phyloP scores from a whole-genome alignment of 2,888 invertebrate genomes.

The Agapostemon virescens region DNA sequence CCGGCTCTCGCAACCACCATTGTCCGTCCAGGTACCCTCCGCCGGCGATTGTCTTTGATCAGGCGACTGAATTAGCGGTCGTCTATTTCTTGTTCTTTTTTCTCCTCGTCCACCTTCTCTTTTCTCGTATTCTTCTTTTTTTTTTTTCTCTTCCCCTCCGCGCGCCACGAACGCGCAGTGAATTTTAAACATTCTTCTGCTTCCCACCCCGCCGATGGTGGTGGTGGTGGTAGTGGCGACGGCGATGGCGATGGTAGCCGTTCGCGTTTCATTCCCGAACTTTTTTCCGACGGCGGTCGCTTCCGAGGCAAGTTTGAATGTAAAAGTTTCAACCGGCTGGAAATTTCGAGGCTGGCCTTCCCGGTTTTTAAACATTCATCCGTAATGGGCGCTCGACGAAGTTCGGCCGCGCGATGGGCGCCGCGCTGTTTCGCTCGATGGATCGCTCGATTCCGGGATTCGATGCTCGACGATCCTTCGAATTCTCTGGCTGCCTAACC shows the following conservation, averaged over 20 bases:
- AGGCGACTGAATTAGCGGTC: conserved; percentile 42
- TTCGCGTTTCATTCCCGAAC: conserved; percentile 4
- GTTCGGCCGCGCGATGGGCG: conserved; percentile 10
- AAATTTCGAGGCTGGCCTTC: conserved; percentile 8
- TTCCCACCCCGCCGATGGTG: neutral
- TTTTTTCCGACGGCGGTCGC: conserved; percentile 16
- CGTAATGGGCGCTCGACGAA: neutral
- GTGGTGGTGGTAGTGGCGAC: neutral
- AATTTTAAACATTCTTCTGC: conserved; percentile 8
- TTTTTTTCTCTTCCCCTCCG: conserved; percentile 5
- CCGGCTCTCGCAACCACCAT: conserved; percentile 31
- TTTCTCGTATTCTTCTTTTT: too few relatives aligned
- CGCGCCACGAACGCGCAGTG: neutral
- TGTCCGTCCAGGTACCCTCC: conserved; percentile 43
- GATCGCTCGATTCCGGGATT: neutral
- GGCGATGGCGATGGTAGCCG: neutral
- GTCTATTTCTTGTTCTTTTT: neutral
- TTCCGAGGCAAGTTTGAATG: conserved; percentile 15
- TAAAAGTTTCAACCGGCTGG: conserved; percentile 22
- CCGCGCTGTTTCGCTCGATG: neutral
- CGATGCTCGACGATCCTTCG: neutral
- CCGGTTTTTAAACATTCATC: conserved; percentile 11
- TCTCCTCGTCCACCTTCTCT: neutral
- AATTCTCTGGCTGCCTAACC: too few relatives aligned
- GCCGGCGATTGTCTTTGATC: conserved; percentile 57